Percentiles rank a stretch among this genome's conserved stretches.
These are phyloP conservation scores for Liolophura sinensis DNA, from an alignment of 1,140 invertebrate genomes.

Conservation along the genomic window DNA sequence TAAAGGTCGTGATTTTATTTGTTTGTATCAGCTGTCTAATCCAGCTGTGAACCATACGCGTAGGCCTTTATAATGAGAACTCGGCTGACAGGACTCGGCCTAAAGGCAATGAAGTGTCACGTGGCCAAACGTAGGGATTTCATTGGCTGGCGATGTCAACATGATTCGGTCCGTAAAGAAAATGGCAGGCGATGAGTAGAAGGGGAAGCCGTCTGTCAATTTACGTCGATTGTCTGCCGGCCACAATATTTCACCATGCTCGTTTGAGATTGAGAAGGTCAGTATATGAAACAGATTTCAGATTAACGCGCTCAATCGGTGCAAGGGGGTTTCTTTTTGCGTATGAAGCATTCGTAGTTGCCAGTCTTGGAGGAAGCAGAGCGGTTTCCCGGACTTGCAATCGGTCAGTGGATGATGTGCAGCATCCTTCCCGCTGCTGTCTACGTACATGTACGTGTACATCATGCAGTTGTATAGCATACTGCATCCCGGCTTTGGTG, in stretches of 20 bases:
- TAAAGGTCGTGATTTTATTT: too few species aligned
- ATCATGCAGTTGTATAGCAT: too few species aligned
- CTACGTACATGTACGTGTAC: too few species aligned
- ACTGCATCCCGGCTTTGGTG: too few species aligned
- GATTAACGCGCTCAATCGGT: neutral
- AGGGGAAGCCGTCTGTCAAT: slow-evolving; percentile 1
- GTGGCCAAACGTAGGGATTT: slow-evolving; percentile 7
- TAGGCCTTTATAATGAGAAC: too few species aligned
- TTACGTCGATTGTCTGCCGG: neutral
- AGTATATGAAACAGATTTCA: slow-evolving; percentile 6
- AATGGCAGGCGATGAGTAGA: slow-evolving; percentile 15
- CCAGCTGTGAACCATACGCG: too few species aligned
- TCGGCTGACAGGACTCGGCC: too few species aligned
- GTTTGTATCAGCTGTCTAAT: too few species aligned
- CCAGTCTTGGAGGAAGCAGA: neutral
- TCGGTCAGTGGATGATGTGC: too few species aligned
- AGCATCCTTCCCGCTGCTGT: too few species aligned
- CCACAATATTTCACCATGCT: slow-evolving; percentile 1
- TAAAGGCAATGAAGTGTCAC: slow-evolving; percentile 6
- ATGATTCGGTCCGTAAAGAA: slow-evolving; percentile 11
- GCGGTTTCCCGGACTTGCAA: too few species aligned
- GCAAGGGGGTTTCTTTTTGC: neutral
- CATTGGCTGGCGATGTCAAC: slow-evolving; percentile 25
- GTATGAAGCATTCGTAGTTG: neutral
- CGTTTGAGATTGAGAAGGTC: slow-evolving; percentile 3